A percentile compares a stretch with the other conserved stretches of the same genome.
These are phyloP conservation scores for Chaitophorus viminalis DNA, from an alignment of 2,888 invertebrate species.

Conservation along the genomic window DNA sequence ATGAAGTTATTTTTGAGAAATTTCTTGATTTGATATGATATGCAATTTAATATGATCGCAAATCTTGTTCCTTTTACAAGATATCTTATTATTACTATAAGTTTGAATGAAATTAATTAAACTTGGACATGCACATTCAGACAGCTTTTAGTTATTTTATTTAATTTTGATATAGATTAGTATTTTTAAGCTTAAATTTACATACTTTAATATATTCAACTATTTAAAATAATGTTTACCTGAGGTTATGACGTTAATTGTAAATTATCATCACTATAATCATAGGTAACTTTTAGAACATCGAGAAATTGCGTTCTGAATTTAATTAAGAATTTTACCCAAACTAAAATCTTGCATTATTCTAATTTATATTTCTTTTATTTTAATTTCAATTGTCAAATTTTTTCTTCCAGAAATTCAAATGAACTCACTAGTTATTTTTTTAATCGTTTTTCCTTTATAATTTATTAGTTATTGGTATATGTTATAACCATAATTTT, in stretches of 20 bases:
- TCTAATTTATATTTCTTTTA: no score
- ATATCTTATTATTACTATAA: not conserved
- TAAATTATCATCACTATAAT: not conserved
- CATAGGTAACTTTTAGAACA: no score
- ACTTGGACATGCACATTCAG: not conserved
- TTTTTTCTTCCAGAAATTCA: not conserved
- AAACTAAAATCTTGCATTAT: not conserved
- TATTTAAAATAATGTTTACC: not conserved
- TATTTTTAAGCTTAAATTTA: not conserved
- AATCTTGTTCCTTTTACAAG: no score
- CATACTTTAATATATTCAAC: not conserved
- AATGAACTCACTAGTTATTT: no score
- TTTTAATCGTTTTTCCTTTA: no score
- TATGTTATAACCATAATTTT: not conserved
- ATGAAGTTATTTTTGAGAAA: not conserved
- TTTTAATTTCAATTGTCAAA: not conserved
- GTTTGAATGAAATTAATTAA: not conserved
- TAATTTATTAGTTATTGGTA: not conserved
- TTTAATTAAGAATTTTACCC: not conserved
- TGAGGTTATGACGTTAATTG: not conserved
- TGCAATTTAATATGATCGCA: not conserved
- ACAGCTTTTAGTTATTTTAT: not conserved
- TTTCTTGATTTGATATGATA: not conserved
- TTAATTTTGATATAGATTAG: not conserved
- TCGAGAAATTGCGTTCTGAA: not conserved